A percentile compares a stretch with the other conserved stretches of the same genome.
phyloP scores from a whole-genome alignment of 1,140 invertebrate genomes.

The Anastatus disparis region DNA sequence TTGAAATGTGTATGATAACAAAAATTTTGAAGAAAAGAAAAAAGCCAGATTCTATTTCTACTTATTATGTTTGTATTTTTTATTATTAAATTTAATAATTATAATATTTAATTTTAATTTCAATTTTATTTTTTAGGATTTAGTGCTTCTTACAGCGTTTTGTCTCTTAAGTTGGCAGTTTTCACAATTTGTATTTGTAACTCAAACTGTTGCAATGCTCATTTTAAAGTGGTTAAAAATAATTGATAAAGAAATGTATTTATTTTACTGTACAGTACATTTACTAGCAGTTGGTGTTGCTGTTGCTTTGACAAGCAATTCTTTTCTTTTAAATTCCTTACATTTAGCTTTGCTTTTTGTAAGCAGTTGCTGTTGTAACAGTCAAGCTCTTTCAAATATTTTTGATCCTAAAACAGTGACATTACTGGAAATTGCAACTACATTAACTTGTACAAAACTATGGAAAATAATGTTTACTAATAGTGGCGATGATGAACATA shows the following conservation, averaged over 20 bases:
- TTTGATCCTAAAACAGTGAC: conserved; percentile 35
- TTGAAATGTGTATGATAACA: conserved; percentile 67
- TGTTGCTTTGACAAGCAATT: conserved; percentile 62
- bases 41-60: conserved; percentile 37
- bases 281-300: conserved; percentile 71
- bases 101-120: not conserved
- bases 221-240: conserved; percentile 74
- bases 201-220: conserved; percentile 74
- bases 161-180: conserved; percentile 79
- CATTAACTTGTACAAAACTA: conserved; percentile 49
- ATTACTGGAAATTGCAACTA: conserved; percentile 49
- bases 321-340: conserved; percentile 77
- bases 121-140: conserved; percentile 52
- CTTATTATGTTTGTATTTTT: not conserved
- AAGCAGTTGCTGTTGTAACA: conserved; percentile 44
- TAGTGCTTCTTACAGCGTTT: conserved; percentile 54
- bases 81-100: conserved; percentile 4
- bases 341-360: conserved; percentile 67
- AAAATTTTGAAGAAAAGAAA: conserved; percentile 48
- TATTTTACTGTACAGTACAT: conserved; percentile 67
- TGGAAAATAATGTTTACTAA: conserved; percentile 56
- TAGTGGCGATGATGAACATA: conserved; percentile 74
- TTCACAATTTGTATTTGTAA: conserved; percentile 81
- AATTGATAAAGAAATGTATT: conserved; percentile 67
- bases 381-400: conserved; percentile 7